Percentiles rank a stretch among this genome's conserved stretches.
phyloP scores from a whole-genome alignment of 2,888 invertebrate species.

The Nebria brevicollis region DNA sequence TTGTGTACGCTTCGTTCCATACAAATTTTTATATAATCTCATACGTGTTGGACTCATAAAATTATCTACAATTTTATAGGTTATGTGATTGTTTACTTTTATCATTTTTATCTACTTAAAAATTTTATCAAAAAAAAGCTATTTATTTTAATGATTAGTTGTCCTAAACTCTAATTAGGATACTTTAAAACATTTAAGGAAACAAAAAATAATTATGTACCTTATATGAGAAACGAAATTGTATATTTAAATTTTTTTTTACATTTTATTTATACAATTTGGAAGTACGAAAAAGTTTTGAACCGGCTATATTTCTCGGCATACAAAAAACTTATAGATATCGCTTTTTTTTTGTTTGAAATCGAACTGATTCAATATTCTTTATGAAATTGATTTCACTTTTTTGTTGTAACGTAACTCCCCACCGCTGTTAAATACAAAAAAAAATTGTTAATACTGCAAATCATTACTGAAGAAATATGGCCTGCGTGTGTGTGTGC shows the following conservation, averaged over 20 bases:
- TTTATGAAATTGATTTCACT: too few species aligned
- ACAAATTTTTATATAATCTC: background rate
- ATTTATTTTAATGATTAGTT: background rate
- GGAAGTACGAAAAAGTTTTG: background rate
- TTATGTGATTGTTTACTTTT: background rate
- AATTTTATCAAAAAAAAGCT: background rate
- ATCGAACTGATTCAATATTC: too few species aligned
- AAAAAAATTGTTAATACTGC: background rate
- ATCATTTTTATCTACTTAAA: background rate
- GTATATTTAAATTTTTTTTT: background rate
- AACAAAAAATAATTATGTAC: background rate
- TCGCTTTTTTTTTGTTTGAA: too few species aligned
- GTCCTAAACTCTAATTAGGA: background rate
- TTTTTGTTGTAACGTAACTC: too few species aligned
- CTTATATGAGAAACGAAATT: background rate
- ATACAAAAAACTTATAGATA: background rate
- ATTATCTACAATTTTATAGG: background rate
- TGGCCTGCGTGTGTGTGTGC: slow-evolving; percentile 20
- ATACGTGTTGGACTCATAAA: background rate
- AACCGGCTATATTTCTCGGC: background rate
- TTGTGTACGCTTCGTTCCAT: background rate
- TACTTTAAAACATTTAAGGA: background rate
- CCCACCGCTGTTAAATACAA: too few species aligned
- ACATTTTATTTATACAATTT: background rate
- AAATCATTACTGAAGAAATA: background rate